phyloP scores from a whole-genome alignment of 2,888 invertebrate genomes.

The Pemphredon lugubris region DNA sequence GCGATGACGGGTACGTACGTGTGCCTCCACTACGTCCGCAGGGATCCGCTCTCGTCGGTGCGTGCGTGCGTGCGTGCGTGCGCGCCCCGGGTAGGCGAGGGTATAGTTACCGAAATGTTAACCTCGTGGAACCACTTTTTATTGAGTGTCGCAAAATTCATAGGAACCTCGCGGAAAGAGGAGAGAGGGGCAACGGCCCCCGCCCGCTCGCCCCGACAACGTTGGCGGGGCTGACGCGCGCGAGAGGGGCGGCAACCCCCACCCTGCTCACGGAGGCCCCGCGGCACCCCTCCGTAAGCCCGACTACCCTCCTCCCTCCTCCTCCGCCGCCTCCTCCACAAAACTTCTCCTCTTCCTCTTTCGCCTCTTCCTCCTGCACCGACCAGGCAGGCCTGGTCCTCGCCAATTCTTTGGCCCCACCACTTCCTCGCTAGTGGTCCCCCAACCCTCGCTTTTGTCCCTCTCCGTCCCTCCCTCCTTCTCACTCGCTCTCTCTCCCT shows the following conservation, averaged over 20 bases:
- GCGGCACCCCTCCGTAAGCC: conserved; percentile 55
- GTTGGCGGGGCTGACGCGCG: conserved; percentile 68
- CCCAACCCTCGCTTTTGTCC: conserved; percentile 65
- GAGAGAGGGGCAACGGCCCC: conserved; percentile 68
- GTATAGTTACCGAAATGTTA: conserved; percentile 82
- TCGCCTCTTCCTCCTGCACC: conserved; percentile 55
- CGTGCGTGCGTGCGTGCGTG: conserved; percentile 71
- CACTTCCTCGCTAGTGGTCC: conserved; percentile 64
- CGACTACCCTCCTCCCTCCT: conserved; percentile 56
- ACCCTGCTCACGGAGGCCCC: conserved; percentile 48
- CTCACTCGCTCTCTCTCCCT: conserved; percentile 49
- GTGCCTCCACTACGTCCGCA: conserved; percentile 22
- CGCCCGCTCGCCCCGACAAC: conserved; percentile 38
- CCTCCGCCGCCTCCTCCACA: conserved; percentile 32
- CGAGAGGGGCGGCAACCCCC: conserved; percentile 66
- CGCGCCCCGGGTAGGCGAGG: conserved; percentile 76
- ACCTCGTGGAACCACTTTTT: conserved; percentile 85
- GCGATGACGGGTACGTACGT: conserved; percentile 36
- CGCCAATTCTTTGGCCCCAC: conserved; percentile 76
- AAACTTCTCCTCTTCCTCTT: conserved; percentile 52
- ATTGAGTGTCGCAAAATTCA: conserved; percentile 85
- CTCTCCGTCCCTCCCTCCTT: conserved; percentile 58
- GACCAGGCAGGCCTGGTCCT: conserved; percentile 74
- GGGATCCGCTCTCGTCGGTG: too few relatives aligned
- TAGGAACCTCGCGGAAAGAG: conserved; percentile 82